Percentiles rank a stretch among this genome's conserved stretches.
These are phyloP conservation scores for Lophotriccus pileatus DNA, from an alignment of 2,797 vertebrate species.

Conservation along the genomic window DNA sequence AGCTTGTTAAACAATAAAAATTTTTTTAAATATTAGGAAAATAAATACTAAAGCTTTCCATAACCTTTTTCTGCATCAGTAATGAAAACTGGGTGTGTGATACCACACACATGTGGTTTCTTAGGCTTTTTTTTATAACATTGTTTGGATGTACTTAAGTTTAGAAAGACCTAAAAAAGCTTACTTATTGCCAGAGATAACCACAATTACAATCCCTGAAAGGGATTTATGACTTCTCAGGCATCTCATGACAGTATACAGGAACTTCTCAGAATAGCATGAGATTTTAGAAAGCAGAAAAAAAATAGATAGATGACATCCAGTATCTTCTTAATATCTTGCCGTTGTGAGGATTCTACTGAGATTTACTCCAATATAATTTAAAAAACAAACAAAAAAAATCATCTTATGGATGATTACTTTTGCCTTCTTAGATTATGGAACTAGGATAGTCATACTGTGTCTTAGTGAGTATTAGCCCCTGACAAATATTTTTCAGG, in stretches of 20 bases:
- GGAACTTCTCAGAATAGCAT: neutral
- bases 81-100: neutral
- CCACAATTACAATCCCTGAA: neutral
- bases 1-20: neutral
- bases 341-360: neutral
- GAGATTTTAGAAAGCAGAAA: neutral
- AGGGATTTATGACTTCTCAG: neutral
- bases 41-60: neutral
- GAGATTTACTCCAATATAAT: neutral
- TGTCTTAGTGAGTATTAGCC: neutral
- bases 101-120: neutral
- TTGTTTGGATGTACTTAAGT: neutral
- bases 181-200: neutral
- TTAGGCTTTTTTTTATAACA: neutral
- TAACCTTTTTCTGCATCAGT: neutral
- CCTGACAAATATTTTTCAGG: neutral
- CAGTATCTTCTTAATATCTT: neutral
- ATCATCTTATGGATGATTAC: neutral
- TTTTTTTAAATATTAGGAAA: too few relatives aligned
- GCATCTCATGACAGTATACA: neutral
- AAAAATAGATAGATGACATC: neutral
- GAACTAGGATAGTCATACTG: neutral
- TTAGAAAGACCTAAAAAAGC: neutral
- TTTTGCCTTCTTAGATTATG: neutral
- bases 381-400: neutral